Evolutionary conservation across 1,140 invertebrate species (phyloP).

Genomic region (Drosophila mojavensis): DNA sequence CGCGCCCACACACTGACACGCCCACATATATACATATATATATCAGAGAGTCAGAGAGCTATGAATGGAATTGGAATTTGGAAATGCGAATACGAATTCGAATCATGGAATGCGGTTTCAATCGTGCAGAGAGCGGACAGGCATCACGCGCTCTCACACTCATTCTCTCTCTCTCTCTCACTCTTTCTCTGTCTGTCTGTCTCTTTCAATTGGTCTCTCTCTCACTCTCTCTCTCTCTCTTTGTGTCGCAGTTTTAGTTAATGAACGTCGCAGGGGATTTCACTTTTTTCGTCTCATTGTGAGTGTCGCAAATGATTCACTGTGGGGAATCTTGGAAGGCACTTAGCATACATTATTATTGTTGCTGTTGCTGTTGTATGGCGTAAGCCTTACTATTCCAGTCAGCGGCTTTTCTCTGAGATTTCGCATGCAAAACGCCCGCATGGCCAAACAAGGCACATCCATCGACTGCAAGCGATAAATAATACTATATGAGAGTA

Average conservation of each 20-base stretch:
- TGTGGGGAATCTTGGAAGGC: slow-evolving; percentile 33
- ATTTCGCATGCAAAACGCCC: slow-evolving; percentile 25
- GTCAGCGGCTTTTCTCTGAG: background rate
- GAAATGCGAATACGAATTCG: slow-evolving; percentile 24
- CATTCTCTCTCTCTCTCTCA: background rate
- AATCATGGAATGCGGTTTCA: slow-evolving; percentile 23
- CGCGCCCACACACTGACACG: slow-evolving; percentile 9
- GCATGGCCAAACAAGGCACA: slow-evolving; percentile 25
- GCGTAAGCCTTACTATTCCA: slow-evolving; percentile 8
- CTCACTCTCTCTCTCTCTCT: slow-evolving; percentile 6
- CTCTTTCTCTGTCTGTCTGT: background rate
- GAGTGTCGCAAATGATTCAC: slow-evolving; percentile 35
- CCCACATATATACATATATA: background rate
- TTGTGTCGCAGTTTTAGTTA: slow-evolving; percentile 46
- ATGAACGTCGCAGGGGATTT: slow-evolving; percentile 58
- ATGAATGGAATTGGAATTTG: slow-evolving; percentile 47
- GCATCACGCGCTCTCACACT: background rate
- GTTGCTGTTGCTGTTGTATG: too few relatives aligned
- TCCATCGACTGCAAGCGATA: slow-evolving; percentile 18
- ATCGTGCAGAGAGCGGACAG: background rate
- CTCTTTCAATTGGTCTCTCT: background rate
- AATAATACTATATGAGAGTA: slow-evolving; percentile 13
- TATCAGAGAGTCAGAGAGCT: slow-evolving; percentile 6
- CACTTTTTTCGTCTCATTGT: slow-evolving; percentile 40
- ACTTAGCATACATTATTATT: background rate